Evolutionary conservation across 1,140 invertebrate genomes (phyloP), one percentile per base, ranked within the genome.

Genomic region (Macrosteles quadrilineatus): DNA sequence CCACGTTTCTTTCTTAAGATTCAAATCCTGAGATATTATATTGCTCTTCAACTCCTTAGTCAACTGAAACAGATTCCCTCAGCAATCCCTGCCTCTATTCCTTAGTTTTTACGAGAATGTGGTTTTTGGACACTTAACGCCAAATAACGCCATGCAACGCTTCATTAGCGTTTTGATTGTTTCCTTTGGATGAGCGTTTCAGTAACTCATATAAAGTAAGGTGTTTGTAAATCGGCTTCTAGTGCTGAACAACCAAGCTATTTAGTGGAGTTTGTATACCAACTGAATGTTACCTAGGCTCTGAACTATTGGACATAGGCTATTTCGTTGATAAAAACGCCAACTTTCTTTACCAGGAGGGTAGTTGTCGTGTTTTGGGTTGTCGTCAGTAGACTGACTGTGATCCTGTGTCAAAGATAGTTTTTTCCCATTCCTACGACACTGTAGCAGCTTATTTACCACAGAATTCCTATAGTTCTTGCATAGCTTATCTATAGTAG

Each of bases 301-400:
- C 40, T 6, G 4, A 36, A 14, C 17, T 25, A 30, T 14, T 14
- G 9, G 66, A 53, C 40, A 23, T n/a, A n/a, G n/a, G n/a, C n/a
- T 25, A 1, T 64, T 50, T 59, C 55, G 47, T 45, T 72, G 67
- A 43, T 59, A 74, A 30, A 53, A 50, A 47, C 70, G 71, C 70
- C 67, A 74, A 1, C 59, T 71, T 12, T 73, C 27, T 21, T 59
- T 19, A 57, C 73, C 70, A 14, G 31, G 23, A 1, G 68, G 67
- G 40, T 69, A 74, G 1, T 69, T 47, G 1, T 62, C 4, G 36
- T 73, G 71, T 25, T 64, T 57, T n/a, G 68, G 70, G 29, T 71
- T 73, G 27, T 74, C 32, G 25, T 73, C 55, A 4, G 71, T 72
- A 1, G n/a, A n/a, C n/a, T n/a, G n/a, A n/a, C n/a, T n/a, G n/a